Evolutionary conservation across 2,113 vertebrate genomes (phyloP).

Genomic region (Pachycephala philippinensis): DNA sequence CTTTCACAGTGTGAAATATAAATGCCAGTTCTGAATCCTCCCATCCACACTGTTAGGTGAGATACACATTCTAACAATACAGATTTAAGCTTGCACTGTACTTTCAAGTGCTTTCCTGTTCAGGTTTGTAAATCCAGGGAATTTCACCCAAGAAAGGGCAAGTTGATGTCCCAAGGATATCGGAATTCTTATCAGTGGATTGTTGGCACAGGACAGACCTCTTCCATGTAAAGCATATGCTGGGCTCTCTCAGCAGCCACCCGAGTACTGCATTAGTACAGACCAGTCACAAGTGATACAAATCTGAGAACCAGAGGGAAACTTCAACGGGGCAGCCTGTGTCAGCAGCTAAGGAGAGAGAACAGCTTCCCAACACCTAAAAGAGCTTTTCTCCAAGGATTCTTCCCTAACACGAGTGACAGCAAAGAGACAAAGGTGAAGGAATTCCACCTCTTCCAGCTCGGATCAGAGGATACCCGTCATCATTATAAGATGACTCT

Average conservation of each 20-base stretch:
- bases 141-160: background rate
- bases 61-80: background rate
- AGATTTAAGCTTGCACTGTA: background rate
- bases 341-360: background rate
- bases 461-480: background rate
- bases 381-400: background rate
- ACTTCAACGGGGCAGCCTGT: background rate
- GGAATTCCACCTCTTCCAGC: background rate
- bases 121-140: background rate
- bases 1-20: background rate
- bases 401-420: background rate
- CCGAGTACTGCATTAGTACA: accelerated
- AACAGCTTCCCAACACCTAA: background rate
- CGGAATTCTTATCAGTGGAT: background rate
- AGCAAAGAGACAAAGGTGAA: background rate
- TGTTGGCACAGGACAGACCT: background rate
- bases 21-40: background rate
- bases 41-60: background rate
- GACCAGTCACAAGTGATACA: background rate
- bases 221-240: background rate
- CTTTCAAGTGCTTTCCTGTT: background rate
- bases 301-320: background rate
- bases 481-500: background rate
- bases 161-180: background rate
- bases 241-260: background rate